These are phyloP conservation scores for Oryzias melastigma DNA, from an alignment of 2,113 vertebrate genomes.

Conservation along the genomic window DNA sequence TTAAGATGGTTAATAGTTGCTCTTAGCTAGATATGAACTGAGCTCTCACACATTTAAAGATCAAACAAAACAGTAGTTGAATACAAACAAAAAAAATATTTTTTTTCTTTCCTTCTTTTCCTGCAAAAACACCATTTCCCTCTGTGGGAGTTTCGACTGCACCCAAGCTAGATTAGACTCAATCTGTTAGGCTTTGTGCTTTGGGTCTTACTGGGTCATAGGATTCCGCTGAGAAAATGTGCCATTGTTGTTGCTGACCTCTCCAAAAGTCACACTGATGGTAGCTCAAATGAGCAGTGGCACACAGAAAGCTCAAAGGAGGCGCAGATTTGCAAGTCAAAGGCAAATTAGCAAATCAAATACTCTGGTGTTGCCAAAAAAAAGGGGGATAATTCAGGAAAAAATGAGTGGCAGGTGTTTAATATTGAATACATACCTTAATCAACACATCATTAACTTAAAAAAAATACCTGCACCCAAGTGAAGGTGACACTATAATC, in stretches of 20 bases:
- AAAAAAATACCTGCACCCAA: constrained; percentile 24
- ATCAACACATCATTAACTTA: constrained; percentile 44
- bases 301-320: constrained; percentile 47
- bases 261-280: constrained; percentile 59
- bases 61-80: constrained; percentile 3
- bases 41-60: constrained; percentile 10
- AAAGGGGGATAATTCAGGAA: constrained; percentile 40
- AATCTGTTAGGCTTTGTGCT: constrained; percentile 47
- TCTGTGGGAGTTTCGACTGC: constrained; percentile 45
- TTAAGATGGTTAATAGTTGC: constrained; percentile 9
- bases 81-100: constrained; percentile 21
- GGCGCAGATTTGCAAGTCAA: constrained; percentile 59
- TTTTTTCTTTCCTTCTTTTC: constrained; percentile 27
- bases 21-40: constrained; percentile 1
- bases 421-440: constrained; percentile 56
- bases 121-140: constrained; percentile 36
- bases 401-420: constrained; percentile 54
- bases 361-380: constrained; percentile 53
- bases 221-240: constrained; percentile 39
- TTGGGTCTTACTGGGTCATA: constrained; percentile 44
- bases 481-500: constrained; percentile 30
- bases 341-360: constrained; percentile 69
- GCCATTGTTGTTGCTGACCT: constrained; percentile 59
- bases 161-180: not conserved
- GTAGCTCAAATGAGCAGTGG: constrained; percentile 47